Conservation (phyloP, 2,888 invertebrate genomes). For the Drosophila sordidula region DNA sequence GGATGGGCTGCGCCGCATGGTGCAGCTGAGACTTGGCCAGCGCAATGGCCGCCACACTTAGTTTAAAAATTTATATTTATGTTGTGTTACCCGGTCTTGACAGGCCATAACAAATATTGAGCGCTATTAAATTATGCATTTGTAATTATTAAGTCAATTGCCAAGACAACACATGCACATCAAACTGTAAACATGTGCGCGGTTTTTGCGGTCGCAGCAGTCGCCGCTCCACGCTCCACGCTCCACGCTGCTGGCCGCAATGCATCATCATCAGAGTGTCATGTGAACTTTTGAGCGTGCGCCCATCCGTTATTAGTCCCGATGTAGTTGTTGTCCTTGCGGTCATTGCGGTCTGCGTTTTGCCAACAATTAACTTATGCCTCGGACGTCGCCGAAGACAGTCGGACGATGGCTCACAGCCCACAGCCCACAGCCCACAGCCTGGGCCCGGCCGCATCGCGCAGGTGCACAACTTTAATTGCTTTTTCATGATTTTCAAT, state of each 20-base stretch:
- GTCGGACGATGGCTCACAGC: slow-evolving; percentile 12
- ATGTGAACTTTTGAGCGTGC: slow-evolving; percentile 49
- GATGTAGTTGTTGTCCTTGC: slow-evolving; percentile 37
- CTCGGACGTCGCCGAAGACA: slow-evolving; percentile 44
- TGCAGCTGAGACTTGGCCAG: slow-evolving; percentile 26
- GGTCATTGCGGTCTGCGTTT: slow-evolving; percentile 67
- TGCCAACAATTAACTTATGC: slow-evolving; percentile 73
- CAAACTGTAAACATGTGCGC: slow-evolving; percentile 48
- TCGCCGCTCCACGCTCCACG: slow-evolving; percentile 1
- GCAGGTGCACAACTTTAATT: slow-evolving; percentile 74
- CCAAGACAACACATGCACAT: slow-evolving; percentile 38
- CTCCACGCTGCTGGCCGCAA: slow-evolving; percentile 32
- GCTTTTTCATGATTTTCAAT: slow-evolving; percentile 73
- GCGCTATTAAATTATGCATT: slow-evolving; percentile 71
- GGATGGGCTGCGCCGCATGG: not conserved
- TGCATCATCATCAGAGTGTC: slow-evolving; percentile 57
- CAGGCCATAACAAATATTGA: slow-evolving; percentile 17
- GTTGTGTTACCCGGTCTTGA: slow-evolving; percentile 14
- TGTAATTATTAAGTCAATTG: slow-evolving; percentile 69
- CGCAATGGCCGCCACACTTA: slow-evolving; percentile 21
- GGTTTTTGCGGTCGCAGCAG: slow-evolving; percentile 61
- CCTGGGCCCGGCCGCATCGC: slow-evolving; percentile 8
- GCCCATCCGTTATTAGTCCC: slow-evolving; percentile 18
- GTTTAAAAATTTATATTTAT: slow-evolving; percentile 15
- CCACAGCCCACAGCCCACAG: too few species aligned